A percentile compares a stretch with the other conserved stretches of the same genome.
phyloP scores from a whole-genome alignment of 2,113 vertebrate genomes.

The Uropsilus gracilis region DNA sequence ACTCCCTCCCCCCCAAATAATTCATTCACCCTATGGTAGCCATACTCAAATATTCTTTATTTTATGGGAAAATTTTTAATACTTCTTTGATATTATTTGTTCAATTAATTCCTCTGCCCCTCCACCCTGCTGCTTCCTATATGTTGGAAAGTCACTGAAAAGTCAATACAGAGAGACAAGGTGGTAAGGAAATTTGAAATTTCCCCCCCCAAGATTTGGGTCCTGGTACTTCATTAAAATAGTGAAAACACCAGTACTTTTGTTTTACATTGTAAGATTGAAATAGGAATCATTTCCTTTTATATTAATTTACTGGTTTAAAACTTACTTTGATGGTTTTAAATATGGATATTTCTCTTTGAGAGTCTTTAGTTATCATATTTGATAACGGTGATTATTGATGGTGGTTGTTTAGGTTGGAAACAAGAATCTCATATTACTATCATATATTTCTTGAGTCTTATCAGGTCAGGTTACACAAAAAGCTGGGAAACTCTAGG shows the following conservation, averaged over 20 bases:
- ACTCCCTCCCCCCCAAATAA: no score
- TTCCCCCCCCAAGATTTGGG: not conserved
- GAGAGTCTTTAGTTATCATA: not conserved
- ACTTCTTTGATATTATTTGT: not conserved
- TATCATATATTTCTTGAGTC: slow-evolving; percentile 7
- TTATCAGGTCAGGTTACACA: not conserved
- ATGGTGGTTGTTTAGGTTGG: not conserved
- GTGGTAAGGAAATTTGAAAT: not conserved
- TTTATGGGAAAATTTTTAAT: not conserved
- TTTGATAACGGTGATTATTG: slow-evolving; percentile 7
- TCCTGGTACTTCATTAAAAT: not conserved
- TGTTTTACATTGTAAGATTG: not conserved
- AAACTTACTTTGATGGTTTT: slow-evolving; percentile 16
- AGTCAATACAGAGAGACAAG: not conserved
- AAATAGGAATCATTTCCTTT: not conserved
- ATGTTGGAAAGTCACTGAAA: not conserved
- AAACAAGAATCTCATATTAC: not conserved
- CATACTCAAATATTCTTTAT: not conserved
- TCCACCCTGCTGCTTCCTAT: no score
- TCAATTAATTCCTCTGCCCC: no score
- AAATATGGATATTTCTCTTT: not conserved
- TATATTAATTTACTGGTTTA: not conserved
- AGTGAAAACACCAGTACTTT: slow-evolving; percentile 22
- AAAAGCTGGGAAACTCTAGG: not conserved
- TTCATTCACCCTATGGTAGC: no score